Conservation (phyloP, 2,888 invertebrate genomes). For the Alitta virens region DNA sequence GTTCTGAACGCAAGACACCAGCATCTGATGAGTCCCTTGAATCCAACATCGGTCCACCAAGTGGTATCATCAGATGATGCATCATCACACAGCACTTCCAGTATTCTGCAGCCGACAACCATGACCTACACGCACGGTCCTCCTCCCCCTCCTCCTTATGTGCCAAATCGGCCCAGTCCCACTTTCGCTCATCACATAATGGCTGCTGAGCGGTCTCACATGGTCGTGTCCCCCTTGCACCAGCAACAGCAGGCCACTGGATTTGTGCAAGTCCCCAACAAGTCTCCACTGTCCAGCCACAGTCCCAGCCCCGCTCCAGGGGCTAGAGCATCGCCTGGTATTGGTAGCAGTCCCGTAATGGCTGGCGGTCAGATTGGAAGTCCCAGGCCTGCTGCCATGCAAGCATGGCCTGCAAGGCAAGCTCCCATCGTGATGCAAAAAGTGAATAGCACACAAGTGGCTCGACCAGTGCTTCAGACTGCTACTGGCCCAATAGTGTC, state of each 20-base stretch:
- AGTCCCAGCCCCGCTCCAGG: constrained; percentile 28
- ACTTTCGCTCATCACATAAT: background rate
- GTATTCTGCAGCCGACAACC: background rate
- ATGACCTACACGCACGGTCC: background rate
- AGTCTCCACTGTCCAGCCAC: constrained; percentile 25
- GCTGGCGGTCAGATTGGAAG: background rate
- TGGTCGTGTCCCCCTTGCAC: background rate
- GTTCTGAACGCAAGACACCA: background rate
- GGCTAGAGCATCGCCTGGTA: background rate
- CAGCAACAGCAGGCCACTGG: constrained; percentile 4
- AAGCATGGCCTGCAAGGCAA: constrained; percentile 82
- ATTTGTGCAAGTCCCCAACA: constrained; percentile 1
- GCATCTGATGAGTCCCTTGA: constrained; percentile 37
- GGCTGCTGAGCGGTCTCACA: background rate
- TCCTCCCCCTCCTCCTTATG: constrained; percentile 12
- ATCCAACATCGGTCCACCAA: background rate
- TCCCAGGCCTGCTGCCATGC: constrained; percentile 66
- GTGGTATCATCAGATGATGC: background rate
- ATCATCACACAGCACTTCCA: background rate
- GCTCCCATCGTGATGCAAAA: constrained; percentile 96
- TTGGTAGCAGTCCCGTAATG: background rate
- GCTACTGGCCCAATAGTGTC: constrained; percentile 64
- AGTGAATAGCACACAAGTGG: constrained; percentile 89
- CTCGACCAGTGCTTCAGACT: constrained; percentile 90
- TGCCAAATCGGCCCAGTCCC: constrained; percentile 8